Base-by-base conservation (phyloP, 35 echinoderm and acorn worm genomes). In the Holothuria glaberrima region DNA sequence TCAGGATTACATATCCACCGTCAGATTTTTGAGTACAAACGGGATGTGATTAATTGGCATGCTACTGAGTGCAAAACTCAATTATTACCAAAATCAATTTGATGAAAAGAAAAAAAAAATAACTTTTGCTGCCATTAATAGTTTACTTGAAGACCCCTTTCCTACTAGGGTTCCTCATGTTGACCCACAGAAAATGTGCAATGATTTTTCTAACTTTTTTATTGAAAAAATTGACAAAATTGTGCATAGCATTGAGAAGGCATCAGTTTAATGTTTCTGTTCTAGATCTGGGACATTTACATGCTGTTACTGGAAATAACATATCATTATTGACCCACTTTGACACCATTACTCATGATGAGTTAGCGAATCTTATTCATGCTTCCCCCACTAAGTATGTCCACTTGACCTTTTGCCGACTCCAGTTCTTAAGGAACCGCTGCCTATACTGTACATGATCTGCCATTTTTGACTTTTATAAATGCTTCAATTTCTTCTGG, bases 21-120 rank as follows among this genome's bases (percentile, higher is more conserved):
- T 22, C 75, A 79, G 75, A 56, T 79, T 26, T 45, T 48, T 45
- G 75, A 79, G 41, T 0, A 79, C 1, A 79, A 22, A 30, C 31
- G 75, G 31, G 35, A 45, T 45, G 26, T 45, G 24, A 34, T 79
- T 24, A 79, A 50, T 30, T 9, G 25, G 30, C 27, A 79, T 27
- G 36, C 45, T 18, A 48, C 75, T 76, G 30, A 76, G 13, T 32
- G 30, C 22, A 76, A 76, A 33, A 76, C 20, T 33, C 30, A 76
- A 76, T 76, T n/a, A 76, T 22, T 76, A 76, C 29, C 72, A 76
- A 76, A 76, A 76, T 21, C 64, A 67, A 29, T 67, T 67, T 22
- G 30, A 18, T 67, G 64, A 67, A 10, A 67, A 0, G 64, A 29
- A 67, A 0, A 67, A 67, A 29, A 67, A 28, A 71, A 27, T 33